phyloP scores from a whole-genome alignment of 2,113 vertebrate species.

The Lepidothrix coronata region DNA sequence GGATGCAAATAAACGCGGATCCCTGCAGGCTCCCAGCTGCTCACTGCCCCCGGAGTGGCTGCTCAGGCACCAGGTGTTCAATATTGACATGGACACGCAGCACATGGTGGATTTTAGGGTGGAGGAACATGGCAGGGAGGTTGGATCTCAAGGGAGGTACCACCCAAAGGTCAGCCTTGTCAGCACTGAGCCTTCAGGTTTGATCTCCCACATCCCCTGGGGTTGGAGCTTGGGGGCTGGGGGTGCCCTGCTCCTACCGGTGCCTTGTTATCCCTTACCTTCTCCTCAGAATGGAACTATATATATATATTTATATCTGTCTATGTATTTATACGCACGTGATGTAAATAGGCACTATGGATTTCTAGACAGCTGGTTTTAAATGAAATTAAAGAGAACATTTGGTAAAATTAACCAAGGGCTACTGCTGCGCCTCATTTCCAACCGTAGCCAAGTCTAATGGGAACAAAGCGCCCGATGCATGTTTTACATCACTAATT shows the following conservation, averaged over 20 bases:
- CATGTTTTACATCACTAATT: constrained; percentile 3
- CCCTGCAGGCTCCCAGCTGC: not conserved
- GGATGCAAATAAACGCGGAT: not conserved
- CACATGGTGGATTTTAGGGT: not conserved
- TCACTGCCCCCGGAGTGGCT: accelerated
- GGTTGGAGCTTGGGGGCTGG: not conserved
- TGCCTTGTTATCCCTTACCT: not conserved
- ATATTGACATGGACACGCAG: not conserved
- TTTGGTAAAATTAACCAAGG: not conserved
- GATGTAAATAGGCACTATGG: not conserved
- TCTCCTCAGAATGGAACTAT: not conserved
- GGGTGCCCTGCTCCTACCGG: not conserved
- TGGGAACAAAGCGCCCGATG: not conserved
- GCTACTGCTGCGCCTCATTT: not conserved
- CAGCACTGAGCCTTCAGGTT: not conserved
- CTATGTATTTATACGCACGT: not conserved
- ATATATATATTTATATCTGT: not conserved
- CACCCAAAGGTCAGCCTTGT: not conserved
- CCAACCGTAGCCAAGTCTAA: not conserved
- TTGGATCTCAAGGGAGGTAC: not conserved
- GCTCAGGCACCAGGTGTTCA: not conserved
- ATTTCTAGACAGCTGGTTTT: not conserved
- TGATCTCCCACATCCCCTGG: not conserved
- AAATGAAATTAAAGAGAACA: constrained; percentile 16
- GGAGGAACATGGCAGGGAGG: not conserved